phyloP scores from a whole-genome alignment of 2,113 vertebrate species.

The Ophiodon elongatus region DNA sequence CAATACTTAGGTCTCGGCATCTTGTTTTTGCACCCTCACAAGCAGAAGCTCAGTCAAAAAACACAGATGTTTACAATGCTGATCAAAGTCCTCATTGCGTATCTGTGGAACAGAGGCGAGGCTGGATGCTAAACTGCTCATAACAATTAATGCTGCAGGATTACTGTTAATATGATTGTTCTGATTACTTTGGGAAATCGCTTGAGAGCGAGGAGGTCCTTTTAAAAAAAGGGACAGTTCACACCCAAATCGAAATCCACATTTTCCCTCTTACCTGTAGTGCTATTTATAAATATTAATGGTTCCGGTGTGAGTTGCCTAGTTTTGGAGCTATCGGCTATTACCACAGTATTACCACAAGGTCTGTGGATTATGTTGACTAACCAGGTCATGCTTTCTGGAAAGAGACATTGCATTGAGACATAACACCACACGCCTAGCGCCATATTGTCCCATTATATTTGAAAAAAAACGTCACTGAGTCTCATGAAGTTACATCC shows the following conservation, averaged over 20 bases:
- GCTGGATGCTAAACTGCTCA: slow-evolving; percentile 28
- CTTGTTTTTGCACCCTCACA: slow-evolving; percentile 20
- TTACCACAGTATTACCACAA: background rate
- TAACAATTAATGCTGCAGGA: slow-evolving; percentile 32
- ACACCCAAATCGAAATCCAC: no score
- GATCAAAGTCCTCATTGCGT: slow-evolving; percentile 39
- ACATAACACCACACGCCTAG: no score
- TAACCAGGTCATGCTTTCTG: background rate
- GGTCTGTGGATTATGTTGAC: background rate
- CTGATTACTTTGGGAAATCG: slow-evolving; percentile 21
- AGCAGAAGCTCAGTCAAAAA: background rate
- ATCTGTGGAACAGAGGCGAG: slow-evolving; percentile 3
- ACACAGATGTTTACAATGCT: slow-evolving; percentile 17
- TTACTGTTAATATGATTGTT: slow-evolving; percentile 27
- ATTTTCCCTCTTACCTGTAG: no score
- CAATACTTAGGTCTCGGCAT: slow-evolving; percentile 25
- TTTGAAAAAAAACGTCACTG: background rate
- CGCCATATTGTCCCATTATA: background rate
- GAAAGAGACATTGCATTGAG: background rate
- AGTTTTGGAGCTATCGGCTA: background rate
- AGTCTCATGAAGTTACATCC: background rate
- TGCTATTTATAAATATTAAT: no score
- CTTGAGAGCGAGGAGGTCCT: background rate
- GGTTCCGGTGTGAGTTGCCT: no score
- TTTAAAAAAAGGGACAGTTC: background rate